phyloP scores from a whole-genome alignment of 2,888 invertebrate genomes.

The Agrypnus murinus region DNA sequence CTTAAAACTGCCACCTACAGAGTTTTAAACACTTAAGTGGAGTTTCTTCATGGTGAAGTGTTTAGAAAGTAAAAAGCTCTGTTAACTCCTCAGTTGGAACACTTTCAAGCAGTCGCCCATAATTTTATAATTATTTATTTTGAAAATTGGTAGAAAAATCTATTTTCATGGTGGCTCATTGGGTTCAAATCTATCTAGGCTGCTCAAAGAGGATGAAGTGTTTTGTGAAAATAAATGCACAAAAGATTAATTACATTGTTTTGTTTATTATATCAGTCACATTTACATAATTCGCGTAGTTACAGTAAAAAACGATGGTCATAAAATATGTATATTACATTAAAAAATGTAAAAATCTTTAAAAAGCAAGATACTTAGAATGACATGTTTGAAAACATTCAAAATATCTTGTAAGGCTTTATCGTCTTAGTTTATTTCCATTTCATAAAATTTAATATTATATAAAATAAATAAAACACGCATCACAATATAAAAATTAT shows the following conservation, averaged over 20 bases:
- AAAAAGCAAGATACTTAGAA: slow-evolving; percentile 56
- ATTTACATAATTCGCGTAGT: slow-evolving; percentile 55
- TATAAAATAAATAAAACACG: slow-evolving; percentile 54
- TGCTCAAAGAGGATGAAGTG: too few relatives aligned
- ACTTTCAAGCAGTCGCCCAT: too few relatives aligned
- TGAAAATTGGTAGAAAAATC: too few relatives aligned
- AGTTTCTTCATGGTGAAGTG: too few relatives aligned
- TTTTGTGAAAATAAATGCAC: too few relatives aligned
- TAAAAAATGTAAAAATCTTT: slow-evolving; percentile 58
- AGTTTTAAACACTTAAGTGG: too few relatives aligned
- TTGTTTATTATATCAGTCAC: slow-evolving; percentile 55
- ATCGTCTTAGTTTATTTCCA: slow-evolving; percentile 50
- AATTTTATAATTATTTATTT: too few relatives aligned
- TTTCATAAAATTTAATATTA: slow-evolving; percentile 43
- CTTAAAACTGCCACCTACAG: too few relatives aligned
- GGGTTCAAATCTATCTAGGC: too few relatives aligned
- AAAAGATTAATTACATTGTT: slow-evolving; percentile 36
- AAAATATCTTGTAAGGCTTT: slow-evolving; percentile 56
- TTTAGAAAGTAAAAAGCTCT: too few relatives aligned
- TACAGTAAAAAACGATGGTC: slow-evolving; percentile 61
- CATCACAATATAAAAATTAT: slow-evolving; percentile 55
- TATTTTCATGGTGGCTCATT: too few relatives aligned
- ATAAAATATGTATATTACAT: slow-evolving; percentile 61
- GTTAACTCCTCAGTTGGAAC: too few relatives aligned
- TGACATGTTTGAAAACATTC: slow-evolving; percentile 52